Evolutionary conservation across 2,113 vertebrate species (phyloP).

Genomic region (Sylvietta virens): DNA sequence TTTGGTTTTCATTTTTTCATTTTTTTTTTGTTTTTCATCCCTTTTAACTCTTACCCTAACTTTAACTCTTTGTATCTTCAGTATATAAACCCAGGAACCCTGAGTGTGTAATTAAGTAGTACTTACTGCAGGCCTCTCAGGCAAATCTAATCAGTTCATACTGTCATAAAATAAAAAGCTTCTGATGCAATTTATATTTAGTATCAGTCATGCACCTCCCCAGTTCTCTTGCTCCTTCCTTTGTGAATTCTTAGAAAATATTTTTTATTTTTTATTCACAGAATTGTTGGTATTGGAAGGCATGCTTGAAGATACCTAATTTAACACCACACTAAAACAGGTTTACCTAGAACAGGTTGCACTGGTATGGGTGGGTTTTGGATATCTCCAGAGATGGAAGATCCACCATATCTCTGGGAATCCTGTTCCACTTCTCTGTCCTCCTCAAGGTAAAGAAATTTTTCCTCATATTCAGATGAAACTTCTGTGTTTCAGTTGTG

Average conservation of each 20-base stretch:
- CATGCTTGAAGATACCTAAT: background rate
- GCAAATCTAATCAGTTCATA: background rate
- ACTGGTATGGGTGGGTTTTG: background rate
- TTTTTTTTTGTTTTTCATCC: too few species aligned
- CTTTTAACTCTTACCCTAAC: background rate
- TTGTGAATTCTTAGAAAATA: background rate
- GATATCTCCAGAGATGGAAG: background rate
- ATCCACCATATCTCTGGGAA: background rate
- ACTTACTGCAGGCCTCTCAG: background rate
- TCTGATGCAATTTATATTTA: background rate
- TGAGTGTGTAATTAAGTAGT: background rate
- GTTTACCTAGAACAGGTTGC: background rate
- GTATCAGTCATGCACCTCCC: background rate
- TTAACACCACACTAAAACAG: background rate
- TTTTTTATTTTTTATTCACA: background rate
- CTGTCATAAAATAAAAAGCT: background rate
- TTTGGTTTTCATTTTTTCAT: background rate
- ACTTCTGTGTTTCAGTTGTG: background rate
- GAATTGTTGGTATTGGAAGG: background rate
- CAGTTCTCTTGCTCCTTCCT: background rate
- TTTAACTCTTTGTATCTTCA: background rate
- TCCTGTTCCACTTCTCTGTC: background rate
- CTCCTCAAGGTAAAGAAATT: background rate
- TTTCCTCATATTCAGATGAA: background rate
- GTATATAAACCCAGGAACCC: background rate